Evolutionary conservation across 2,888 invertebrate genomes (phyloP).

Genomic region (Cerceris rybyensis): DNA sequence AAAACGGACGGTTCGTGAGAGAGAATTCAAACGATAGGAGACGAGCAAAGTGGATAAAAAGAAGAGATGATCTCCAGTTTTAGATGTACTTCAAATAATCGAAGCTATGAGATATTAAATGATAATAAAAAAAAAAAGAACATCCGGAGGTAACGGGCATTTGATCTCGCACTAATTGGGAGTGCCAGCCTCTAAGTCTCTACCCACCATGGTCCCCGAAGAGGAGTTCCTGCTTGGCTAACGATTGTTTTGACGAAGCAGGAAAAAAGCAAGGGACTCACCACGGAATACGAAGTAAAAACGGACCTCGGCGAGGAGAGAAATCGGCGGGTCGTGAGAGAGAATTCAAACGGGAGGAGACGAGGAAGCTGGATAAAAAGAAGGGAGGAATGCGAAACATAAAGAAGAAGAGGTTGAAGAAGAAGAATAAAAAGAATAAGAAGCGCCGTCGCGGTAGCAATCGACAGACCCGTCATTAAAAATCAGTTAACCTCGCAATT

Average conservation of each 20-base stretch:
- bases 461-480: slow-evolving; percentile 68
- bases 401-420: slow-evolving; percentile 32
- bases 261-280: slow-evolving; percentile 32
- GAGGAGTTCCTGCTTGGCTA: neutral
- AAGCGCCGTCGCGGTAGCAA: slow-evolving; percentile 62
- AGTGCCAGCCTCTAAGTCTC: slow-evolving; percentile 30
- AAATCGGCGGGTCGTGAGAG: slow-evolving; percentile 31
- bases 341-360: slow-evolving; percentile 9
- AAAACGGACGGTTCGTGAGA: slow-evolving; percentile 29
- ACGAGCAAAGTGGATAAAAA: slow-evolving; percentile 15
- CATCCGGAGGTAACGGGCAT: no score
- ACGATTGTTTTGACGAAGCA: slow-evolving; percentile 38
- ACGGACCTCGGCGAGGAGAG: slow-evolving; percentile 11
- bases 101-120: no score
- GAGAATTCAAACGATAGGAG: no score
- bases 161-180: neutral
- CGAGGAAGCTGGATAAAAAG: slow-evolving; percentile 12
- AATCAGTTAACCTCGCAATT: slow-evolving; percentile 72
- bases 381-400: slow-evolving; percentile 12
- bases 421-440: slow-evolving; percentile 29
- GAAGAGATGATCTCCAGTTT: neutral
- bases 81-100: no score
- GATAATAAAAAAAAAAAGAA: no score
- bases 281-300: slow-evolving; percentile 27
- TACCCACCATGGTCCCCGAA: slow-evolving; percentile 26